phyloP scores from a whole-genome alignment of 2,113 vertebrate species.

The Barnardius zonarius region DNA sequence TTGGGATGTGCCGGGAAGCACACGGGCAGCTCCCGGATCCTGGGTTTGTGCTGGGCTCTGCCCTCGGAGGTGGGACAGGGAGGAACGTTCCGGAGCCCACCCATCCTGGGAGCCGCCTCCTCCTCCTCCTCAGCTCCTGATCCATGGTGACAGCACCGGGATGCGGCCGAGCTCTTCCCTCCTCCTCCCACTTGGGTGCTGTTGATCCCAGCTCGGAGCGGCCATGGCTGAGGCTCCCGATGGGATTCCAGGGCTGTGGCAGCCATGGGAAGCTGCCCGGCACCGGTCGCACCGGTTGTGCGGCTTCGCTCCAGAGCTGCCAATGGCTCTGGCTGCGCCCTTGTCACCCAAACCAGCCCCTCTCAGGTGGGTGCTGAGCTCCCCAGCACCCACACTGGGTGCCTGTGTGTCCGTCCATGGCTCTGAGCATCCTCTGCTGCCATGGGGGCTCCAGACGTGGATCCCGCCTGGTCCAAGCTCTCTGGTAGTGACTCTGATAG shows the following conservation, averaged over 20 bases:
- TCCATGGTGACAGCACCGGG: neutral
- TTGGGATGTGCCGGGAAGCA: neutral
- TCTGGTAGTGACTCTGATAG: too few species aligned
- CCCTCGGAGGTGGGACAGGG: slow-evolving; percentile 31
- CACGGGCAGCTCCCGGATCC: neutral
- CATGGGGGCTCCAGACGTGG: neutral
- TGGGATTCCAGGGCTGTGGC: neutral
- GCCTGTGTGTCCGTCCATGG: neutral
- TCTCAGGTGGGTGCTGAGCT: neutral
- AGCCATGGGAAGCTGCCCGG: neutral
- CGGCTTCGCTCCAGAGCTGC: neutral
- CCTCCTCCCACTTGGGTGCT: neutral
- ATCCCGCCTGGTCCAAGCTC: too few species aligned
- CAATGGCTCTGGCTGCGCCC: neutral
- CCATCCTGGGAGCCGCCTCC: neutral
- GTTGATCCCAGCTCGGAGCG: too few species aligned
- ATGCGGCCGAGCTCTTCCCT: neutral
- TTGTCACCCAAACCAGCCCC: too few species aligned
- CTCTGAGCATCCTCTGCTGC: too few species aligned
- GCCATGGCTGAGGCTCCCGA: neutral
- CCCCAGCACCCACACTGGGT: too few species aligned
- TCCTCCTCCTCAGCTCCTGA: neutral
- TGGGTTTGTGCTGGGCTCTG: slow-evolving; percentile 26
- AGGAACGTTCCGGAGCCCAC: slow-evolving; percentile 45
- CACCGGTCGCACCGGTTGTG: neutral